Conservation (phyloP, 2,113 vertebrate genomes). For the Phalacrocorax brasilianus region DNA sequence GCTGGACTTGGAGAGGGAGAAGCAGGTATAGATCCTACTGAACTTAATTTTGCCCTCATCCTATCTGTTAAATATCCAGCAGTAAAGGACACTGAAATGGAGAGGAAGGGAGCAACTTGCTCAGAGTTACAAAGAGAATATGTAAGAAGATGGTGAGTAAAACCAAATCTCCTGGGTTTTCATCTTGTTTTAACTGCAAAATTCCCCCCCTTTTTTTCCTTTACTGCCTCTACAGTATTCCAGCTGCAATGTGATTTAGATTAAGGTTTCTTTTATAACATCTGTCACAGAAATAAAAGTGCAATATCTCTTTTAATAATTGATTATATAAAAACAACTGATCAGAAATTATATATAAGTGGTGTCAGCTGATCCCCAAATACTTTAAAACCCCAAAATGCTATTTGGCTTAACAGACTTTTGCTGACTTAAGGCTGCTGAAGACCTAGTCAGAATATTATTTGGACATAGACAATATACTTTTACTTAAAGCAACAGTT, state of each 20-base stretch:
- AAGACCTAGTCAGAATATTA: neutral
- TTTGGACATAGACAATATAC: neutral
- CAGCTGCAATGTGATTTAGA: neutral
- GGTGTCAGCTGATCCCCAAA: neutral
- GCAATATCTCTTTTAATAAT: neutral
- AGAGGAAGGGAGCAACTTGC: neutral
- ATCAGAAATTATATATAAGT: neutral
- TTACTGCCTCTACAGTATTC: neutral
- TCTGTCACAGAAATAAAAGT: neutral
- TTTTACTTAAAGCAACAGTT: neutral
- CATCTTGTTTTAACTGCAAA: neutral
- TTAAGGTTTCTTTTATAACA: neutral
- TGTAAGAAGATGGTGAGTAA: neutral
- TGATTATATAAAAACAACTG: neutral
- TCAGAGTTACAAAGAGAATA: neutral
- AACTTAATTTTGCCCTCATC: neutral
- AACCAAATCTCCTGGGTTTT: neutral
- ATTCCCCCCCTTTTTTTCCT: neutral
- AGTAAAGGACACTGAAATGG: neutral
- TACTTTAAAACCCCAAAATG: neutral
- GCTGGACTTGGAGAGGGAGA: neutral
- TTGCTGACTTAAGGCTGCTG: neutral
- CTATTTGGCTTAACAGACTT: neutral
- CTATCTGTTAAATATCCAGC: neutral
- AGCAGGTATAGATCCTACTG: neutral